Evolutionary conservation across 2,113 vertebrate species (phyloP), one percentile per base, ranked within the genome.

Genomic region (Thunnus thynnus): DNA sequence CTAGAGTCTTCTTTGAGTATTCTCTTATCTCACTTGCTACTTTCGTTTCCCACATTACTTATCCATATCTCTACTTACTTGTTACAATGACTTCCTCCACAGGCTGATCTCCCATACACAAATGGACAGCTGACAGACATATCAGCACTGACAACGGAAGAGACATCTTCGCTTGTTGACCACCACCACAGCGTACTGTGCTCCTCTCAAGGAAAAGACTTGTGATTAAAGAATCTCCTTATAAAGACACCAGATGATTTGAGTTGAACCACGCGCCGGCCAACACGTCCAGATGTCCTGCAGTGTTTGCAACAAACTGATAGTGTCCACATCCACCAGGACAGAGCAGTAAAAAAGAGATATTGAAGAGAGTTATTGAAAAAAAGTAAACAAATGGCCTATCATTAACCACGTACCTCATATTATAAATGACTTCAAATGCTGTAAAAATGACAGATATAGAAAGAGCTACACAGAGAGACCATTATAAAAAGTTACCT

Each of bases 141-240:
- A 95, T 67, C 78, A 95, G 64, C 65, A 91, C 32, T 4, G 91
- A 72, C 25, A 92, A 4, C 16, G 48, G 88, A 16, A 92, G 51
- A 22, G 72, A 87, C 94, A 95, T 95, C 68, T 62, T 76, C 20
- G 14, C 32, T 62, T 32, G 25, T 25, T 6, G 12, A 51, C n/a
- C 57, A 32, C 76, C 51, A 54, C 20, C 44, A 50, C 32, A 30
- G 27, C 13, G 20, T 20, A 17, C 27, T 50, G 48, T 2, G 48
- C n/a, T 60, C 41, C 8, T 68, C n/a, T 17, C 22, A 27, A 12
- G 22, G 9, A 20, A 22, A 51, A 13, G 54, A 36, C 54, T 55
- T 44, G 5, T 57, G 20, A 57, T 11, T 22, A 27, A 27, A 2
- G 4, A 46, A 70, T 44, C 47, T 56, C 44, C 66, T 68, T 50